Evolutionary conservation across 2,113 vertebrate genomes (phyloP).

Genomic region (Pluvianellus socialis): DNA sequence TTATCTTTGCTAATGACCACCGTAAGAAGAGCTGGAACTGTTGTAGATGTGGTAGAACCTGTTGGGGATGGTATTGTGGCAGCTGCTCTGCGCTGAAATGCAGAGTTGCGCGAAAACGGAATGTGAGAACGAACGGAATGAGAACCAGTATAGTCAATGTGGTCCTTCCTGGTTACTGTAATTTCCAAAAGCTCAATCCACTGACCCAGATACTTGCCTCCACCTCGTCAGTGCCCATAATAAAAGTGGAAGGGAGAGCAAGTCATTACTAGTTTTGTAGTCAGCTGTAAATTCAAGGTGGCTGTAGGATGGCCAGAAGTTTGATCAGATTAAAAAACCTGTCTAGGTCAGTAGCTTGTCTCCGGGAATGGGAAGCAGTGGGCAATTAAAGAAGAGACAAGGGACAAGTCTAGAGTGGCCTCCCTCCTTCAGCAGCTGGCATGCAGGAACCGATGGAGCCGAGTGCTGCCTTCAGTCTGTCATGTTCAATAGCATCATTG

Average conservation of each 20-base stretch:
- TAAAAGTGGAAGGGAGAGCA: neutral
- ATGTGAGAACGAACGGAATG: neutral
- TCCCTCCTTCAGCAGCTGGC: neutral
- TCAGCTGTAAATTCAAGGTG: neutral
- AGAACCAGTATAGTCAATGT: neutral
- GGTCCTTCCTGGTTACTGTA: neutral
- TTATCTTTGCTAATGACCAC: too few species aligned
- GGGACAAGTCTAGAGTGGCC: neutral
- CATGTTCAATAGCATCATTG: neutral
- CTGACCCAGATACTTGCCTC: neutral
- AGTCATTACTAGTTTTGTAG: neutral
- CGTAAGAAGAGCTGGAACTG: neutral
- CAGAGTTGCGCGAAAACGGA: rapidly evolving
- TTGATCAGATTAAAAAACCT: neutral
- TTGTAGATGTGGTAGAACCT: neutral
- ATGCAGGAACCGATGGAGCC: neutral
- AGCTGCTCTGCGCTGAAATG: neutral
- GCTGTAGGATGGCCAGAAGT: neutral
- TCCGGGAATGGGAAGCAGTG: neutral
- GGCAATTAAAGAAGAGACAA: neutral
- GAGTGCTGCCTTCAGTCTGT: neutral
- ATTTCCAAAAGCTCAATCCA: neutral
- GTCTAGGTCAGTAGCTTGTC: neutral
- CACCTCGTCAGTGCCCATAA: neutral
- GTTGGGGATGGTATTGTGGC: neutral